A percentile compares a stretch with the other conserved stretches of the same genome.
Evolutionary conservation across 1,140 invertebrate species (phyloP).

Genomic region (Drosophila arawakana): DNA sequence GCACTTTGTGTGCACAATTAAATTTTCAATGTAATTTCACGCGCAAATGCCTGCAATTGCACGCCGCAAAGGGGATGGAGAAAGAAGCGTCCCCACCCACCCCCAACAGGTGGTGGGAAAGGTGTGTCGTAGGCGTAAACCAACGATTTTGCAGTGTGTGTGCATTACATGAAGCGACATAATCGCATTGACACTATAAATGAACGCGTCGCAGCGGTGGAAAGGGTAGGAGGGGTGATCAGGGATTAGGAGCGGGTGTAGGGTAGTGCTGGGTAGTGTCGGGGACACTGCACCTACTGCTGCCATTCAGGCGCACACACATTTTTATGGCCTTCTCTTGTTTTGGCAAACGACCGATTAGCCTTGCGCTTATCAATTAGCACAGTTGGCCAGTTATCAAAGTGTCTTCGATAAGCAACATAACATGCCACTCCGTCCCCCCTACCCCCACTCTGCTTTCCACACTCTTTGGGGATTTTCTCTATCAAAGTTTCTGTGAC

Average conservation of each 20-base stretch:
- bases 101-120: too few relatives aligned
- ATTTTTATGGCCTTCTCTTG: slow-evolving; percentile 40
- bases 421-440: not conserved
- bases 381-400: slow-evolving; percentile 69
- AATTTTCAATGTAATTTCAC: slow-evolving; percentile 81
- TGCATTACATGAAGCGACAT: slow-evolving; percentile 59
- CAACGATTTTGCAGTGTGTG: slow-evolving; percentile 6
- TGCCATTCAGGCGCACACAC: slow-evolving; percentile 23
- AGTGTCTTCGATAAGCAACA: slow-evolving; percentile 52
- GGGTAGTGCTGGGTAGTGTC: not conserved
- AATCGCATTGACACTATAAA: slow-evolving; percentile 74
- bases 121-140: slow-evolving; percentile 11
- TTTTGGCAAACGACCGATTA: slow-evolving; percentile 54
- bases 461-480: slow-evolving; percentile 6
- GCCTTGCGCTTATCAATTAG: slow-evolving; percentile 68
- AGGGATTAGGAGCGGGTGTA: not conserved
- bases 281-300: slow-evolving; percentile 20
- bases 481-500: not conserved
- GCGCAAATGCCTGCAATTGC: slow-evolving; percentile 74
- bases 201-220: slow-evolving; percentile 40
- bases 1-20: slow-evolving; percentile 73
- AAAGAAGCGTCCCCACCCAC: too few relatives aligned
- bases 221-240: not conserved
- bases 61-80: not conserved
- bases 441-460: not conserved